phyloP scores from a whole-genome alignment of 35 echinoderm and acorn worm genomes.

The Patiria miniata region DNA sequence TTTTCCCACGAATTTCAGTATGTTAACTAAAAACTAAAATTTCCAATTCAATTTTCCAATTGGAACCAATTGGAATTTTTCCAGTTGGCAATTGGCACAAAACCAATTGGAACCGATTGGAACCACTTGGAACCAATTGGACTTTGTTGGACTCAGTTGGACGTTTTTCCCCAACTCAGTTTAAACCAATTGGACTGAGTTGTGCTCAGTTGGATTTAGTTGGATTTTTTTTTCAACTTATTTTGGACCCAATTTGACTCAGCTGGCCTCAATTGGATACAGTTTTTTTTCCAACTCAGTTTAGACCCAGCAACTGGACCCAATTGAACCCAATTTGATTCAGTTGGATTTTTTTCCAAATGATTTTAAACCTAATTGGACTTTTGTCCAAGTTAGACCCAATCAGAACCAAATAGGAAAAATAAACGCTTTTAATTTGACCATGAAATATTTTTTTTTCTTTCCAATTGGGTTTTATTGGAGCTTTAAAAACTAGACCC shows the following conservation, averaged over 20 bases:
- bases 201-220: background rate
- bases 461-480: background rate
- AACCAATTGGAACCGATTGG: background rate
- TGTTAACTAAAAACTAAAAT: too few relatives aligned
- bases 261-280: too few relatives aligned
- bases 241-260: conserved; percentile 2
- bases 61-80: background rate
- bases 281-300: too few relatives aligned
- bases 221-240: background rate
- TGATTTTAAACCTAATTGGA: background rate
- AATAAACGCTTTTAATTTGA: background rate
- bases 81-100: background rate
- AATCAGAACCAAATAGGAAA: background rate
- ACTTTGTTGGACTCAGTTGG: background rate
- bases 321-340: too few relatives aligned
- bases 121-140: background rate
- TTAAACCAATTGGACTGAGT: background rate
- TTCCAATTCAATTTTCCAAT: background rate
- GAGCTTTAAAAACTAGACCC: background rate
- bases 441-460: background rate
- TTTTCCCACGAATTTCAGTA: too few relatives aligned
- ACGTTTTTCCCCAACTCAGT: conserved; percentile 4
- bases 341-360: background rate
- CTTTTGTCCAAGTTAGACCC: background rate
- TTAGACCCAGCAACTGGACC: too few relatives aligned